Percentiles rank a stretch among this genome's conserved stretches.
Evolutionary conservation across 1,140 invertebrate species (phyloP).

Genomic region (Pemphigus obesinymphae): DNA sequence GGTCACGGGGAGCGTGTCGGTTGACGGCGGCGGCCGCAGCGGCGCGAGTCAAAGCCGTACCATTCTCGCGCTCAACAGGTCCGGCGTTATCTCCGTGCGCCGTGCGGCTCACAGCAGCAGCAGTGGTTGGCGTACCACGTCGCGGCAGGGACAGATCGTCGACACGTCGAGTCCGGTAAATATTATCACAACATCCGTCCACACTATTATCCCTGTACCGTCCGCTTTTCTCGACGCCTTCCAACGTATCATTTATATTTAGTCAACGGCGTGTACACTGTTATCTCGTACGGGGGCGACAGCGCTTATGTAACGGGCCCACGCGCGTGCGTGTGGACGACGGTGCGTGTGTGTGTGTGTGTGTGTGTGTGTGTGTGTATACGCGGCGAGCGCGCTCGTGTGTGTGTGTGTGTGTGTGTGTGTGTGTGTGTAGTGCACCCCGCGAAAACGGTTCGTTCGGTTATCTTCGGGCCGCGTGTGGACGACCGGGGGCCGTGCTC

Average conservation of each 20-base stretch:
- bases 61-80: conserved; percentile 29
- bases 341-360: background rate
- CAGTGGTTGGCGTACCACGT: background rate
- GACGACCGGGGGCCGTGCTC: background rate
- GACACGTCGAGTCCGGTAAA: background rate
- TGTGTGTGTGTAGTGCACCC: background rate
- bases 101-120: background rate
- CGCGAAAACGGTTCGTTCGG: background rate
- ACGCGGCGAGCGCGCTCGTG: background rate
- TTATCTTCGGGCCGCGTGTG: background rate
- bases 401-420: background rate
- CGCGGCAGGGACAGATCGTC: background rate
- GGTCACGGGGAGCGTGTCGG: conserved; percentile 36
- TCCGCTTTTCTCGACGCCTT: background rate
- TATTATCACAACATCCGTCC: background rate
- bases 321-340: background rate
- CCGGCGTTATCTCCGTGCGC: conserved; percentile 12
- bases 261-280: too few relatives aligned
- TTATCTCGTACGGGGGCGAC: background rate
- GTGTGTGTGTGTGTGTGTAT: background rate
- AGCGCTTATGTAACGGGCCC: too few relatives aligned
- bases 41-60: conserved; percentile 12
- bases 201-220: background rate
- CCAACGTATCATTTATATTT: too few relatives aligned
- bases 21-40: background rate